phyloP scores from a whole-genome alignment of 2,797 vertebrate genomes.

The Etheostoma nigrum region DNA sequence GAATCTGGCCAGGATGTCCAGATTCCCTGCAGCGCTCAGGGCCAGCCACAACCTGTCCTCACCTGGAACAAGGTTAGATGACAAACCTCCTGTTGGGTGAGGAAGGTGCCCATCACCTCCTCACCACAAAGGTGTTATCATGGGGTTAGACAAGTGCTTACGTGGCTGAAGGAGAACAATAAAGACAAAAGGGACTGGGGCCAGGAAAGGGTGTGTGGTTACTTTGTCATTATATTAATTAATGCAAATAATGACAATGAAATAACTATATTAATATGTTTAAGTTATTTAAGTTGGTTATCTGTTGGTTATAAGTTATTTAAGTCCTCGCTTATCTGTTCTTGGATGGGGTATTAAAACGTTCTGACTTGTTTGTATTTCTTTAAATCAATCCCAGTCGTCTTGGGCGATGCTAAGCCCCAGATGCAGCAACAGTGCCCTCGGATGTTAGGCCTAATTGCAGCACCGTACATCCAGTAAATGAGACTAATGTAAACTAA shows the following conservation, averaged over 20 bases:
- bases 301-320: too few species aligned
- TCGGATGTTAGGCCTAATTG: too few species aligned
- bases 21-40: slow-evolving; percentile 95
- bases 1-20: slow-evolving; percentile 95
- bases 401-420: too few species aligned
- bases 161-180: not conserved
- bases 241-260: not conserved
- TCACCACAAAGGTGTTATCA: slow-evolving; percentile 2
- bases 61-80: slow-evolving; percentile 97
- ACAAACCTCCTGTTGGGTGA: slow-evolving; percentile 17
- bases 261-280: too few species aligned
- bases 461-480: too few species aligned
- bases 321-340: not conserved
- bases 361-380: too few species aligned
- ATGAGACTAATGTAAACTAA: not conserved
- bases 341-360: too few species aligned
- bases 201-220: not conserved
- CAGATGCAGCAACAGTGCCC: too few species aligned
- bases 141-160: slow-evolving; percentile 1
- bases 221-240: not conserved
- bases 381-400: too few species aligned
- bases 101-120: not conserved
- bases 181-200: not conserved
- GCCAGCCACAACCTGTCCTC: slow-evolving; percentile 93
- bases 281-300: not conserved